phyloP scores from a whole-genome alignment of 2,888 invertebrate species.

The Drosophila macrospina region DNA sequence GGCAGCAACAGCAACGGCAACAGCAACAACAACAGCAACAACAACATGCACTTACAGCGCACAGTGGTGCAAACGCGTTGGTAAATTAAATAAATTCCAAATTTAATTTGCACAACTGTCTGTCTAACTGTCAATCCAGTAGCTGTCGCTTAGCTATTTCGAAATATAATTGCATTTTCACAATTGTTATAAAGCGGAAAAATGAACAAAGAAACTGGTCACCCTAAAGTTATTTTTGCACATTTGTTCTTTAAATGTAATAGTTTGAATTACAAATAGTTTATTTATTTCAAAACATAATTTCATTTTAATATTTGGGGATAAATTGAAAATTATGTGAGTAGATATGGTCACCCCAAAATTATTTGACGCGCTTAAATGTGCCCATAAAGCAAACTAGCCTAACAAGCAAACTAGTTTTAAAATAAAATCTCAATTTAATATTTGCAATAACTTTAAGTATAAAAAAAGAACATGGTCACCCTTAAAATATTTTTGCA shows the following conservation, averaged over 20 bases:
- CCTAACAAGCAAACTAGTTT: not conserved
- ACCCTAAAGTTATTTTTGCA: not conserved
- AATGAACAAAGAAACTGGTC: not conserved
- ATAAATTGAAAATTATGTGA: too few relatives aligned
- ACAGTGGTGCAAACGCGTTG: constrained; percentile 35
- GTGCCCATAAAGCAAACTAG: too few relatives aligned
- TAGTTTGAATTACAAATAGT: too few relatives aligned
- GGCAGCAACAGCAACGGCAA: constrained; percentile 25
- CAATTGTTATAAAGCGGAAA: not conserved
- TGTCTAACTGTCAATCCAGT: not conserved
- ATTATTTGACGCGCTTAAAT: too few relatives aligned
- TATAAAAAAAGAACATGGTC: too few relatives aligned
- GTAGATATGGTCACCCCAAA: too few relatives aligned
- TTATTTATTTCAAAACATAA: too few relatives aligned
- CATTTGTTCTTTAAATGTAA: too few relatives aligned
- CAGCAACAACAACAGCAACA: constrained; percentile 31
- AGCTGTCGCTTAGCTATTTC: not conserved
- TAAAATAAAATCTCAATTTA: not conserved
- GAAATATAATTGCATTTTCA: not conserved
- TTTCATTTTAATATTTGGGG: too few relatives aligned
- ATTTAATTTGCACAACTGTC: constrained; percentile 1
- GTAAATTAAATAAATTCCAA: not conserved
- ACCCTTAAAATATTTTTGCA: too few relatives aligned
- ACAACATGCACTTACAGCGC: constrained; percentile 7
- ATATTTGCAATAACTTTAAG: not conserved